Evolutionary conservation across 2,888 invertebrate species (phyloP), one percentile per base, ranked within the genome.

Genomic region (Azorinus chamasolen): DNA sequence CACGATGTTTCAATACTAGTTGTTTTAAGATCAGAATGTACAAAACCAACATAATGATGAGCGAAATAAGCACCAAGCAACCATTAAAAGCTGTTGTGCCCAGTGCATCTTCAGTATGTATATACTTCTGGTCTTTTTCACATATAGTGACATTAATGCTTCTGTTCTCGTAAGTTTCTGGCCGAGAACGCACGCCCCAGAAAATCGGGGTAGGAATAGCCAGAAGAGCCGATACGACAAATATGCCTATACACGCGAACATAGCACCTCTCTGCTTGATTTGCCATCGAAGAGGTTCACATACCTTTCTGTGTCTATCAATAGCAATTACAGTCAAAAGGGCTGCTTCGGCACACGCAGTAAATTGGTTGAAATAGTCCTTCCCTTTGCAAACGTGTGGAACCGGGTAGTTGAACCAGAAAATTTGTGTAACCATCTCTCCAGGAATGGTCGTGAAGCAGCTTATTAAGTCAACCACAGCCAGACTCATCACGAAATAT

Each of bases 231-330:
- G 73, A 45, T 14, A 68, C 18, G 1, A 61, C 14, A 8, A 54
- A 51, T 4, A 51, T 18, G 16, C 22, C 20, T 4, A 39, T 8
- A 12, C 66, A 66, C 10, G 61, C 24, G 5, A 12, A 8, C 20
- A 55, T 10, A 2, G 73, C 73, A 3, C 45, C 5, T 0, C 22
- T 48, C 1, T 32, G 48, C 14, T 22, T 27, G n/a, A 74, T 74
- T 37, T 74, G 73, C 62, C 61, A 68, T 32, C 50, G 57, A 10
- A 55, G 41, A 14, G 73, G 73, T 24, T 20, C 8, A 27, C 73
- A 74, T 4, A 74, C 62, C 39, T 74, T 74, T 12, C 61, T 39
- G n/a, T 74, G 57, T 18, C 73, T 27, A n/a, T 74, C 73, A 16
- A 62, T 24, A 5, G 66, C 54, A 25, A 74, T 74, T 22, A 43